Evolutionary conservation across 2,888 invertebrate genomes (phyloP).

Genomic region (Tortricodes alternella): DNA sequence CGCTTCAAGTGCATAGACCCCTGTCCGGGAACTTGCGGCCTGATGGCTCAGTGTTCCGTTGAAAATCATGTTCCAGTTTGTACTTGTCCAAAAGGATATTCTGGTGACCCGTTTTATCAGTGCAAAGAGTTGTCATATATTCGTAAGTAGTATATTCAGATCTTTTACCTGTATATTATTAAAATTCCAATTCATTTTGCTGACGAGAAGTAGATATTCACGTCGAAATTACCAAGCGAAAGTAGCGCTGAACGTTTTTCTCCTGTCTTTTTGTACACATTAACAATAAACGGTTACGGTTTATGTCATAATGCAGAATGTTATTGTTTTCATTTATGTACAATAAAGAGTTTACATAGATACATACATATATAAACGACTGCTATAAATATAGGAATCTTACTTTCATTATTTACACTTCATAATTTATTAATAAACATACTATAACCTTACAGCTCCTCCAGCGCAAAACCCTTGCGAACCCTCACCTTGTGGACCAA

Average conservation of each 20-base stretch:
- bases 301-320: too few species aligned
- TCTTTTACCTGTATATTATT: too few species aligned
- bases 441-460: conserved; percentile 53
- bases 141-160: conserved; percentile 51
- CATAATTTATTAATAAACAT: neutral
- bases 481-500: conserved; percentile 94
- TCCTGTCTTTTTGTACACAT: too few species aligned
- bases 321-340: too few species aligned
- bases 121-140: conserved; percentile 82
- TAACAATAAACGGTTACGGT: too few species aligned
- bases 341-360: too few species aligned
- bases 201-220: neutral
- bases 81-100: conserved; percentile 87
- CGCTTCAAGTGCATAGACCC: conserved; percentile 93
- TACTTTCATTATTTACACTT: too few species aligned
- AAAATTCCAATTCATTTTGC: too few species aligned
- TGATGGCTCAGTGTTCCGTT: conserved; percentile 89
- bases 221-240: neutral
- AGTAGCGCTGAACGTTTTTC: too few species aligned
- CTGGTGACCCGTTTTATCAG: conserved; percentile 92
- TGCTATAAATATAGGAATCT: too few species aligned
- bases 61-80: conserved; percentile 91
- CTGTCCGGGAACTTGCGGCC: conserved; percentile 92
- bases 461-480: conserved; percentile 87
- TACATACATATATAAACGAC: too few species aligned